Evolutionary conservation across 2,113 vertebrate species (phyloP), one percentile per base, ranked within the genome.

Genomic region (Aviceda subcristata): DNA sequence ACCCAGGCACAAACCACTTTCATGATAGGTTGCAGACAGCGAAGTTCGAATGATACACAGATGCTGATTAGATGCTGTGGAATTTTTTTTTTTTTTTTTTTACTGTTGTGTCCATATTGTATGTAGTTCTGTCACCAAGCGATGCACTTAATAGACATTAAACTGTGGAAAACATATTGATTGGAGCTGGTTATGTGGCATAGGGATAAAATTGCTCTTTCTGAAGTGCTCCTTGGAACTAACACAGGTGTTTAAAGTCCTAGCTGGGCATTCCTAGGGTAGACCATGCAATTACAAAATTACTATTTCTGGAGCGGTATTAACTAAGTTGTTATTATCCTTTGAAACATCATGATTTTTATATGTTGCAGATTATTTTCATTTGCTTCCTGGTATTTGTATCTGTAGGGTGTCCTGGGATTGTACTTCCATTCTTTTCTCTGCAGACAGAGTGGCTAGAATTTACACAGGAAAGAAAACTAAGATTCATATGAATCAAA

Each of bases 101-200:
- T 5, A 27, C 50, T 67, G 15, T 67, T 0, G 0, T 59, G 21
- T 66, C 74, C 24, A 3, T 27, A 9, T 9, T 68, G 5, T 48
- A 7, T 9, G 43, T 15, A 78, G 53, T 26, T 82, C 66, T 76
- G 57, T 53, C 67, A 43, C 62, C 86, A 41, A 80, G 50, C 20
- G 45, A n/a, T 48, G 36, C 26, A n/a, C 50, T 88, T 67, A 62
- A n/a, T 11, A 90, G 69, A 36, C 57, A 36, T 29, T 38, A 46
- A 19, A 15, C 30, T 32, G 34, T 48, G 55, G 46, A 72, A 82
- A 75, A 85, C 2, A 3, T 29, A 76, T 21, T 76, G 81, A 45
- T 34, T 50, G 36, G 83, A 67, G 48, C n/a, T 83, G 69, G 20
- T 66, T 73, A 32, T 43, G 57, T 39, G 46, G 59, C n/a, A 48